phyloP scores from a whole-genome alignment of 2,888 invertebrate species.

The Drosophila kokeensis region DNA sequence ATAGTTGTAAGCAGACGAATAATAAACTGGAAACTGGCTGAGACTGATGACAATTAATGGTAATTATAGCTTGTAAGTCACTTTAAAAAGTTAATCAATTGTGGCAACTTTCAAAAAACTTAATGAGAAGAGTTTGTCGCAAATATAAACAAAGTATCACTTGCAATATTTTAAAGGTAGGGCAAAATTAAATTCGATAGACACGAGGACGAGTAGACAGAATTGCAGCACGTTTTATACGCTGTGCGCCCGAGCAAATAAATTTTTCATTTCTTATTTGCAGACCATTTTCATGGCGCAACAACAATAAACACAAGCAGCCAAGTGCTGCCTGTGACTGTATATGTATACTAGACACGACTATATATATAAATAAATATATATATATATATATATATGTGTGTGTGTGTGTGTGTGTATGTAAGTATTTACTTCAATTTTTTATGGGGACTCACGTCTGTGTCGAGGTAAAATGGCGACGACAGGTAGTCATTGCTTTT shows the following conservation, averaged over 20 bases:
- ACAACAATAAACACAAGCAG: conserved; percentile 61
- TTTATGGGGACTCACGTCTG: conserved; percentile 64
- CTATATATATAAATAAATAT: background rate
- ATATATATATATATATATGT: background rate
- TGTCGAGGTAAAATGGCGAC: conserved; percentile 64
- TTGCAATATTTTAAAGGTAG: conserved; percentile 21
- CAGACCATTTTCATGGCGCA: conserved; percentile 68
- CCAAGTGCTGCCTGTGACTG: background rate
- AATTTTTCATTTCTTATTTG: conserved; percentile 76
- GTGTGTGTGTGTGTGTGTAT: conserved; percentile 7
- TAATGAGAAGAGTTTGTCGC: conserved; percentile 23
- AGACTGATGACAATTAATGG: background rate
- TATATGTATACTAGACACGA: conserved; percentile 29
- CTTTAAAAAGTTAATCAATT: background rate
- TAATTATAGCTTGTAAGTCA: background rate
- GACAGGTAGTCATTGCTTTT: conserved; percentile 79
- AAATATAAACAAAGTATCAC: conserved; percentile 56
- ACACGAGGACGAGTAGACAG: conserved; percentile 17
- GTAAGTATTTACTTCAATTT: conserved; percentile 60
- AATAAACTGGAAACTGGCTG: conserved; percentile 18
- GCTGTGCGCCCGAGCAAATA: conserved; percentile 53
- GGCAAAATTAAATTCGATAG: conserved; percentile 27
- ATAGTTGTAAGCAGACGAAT: conserved; percentile 2
- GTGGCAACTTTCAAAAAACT: background rate
- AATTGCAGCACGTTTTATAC: conserved; percentile 46